These are phyloP conservation scores for Busseola fusca DNA, from an alignment of 2,888 invertebrate genomes.

Conservation along the genomic window DNA sequence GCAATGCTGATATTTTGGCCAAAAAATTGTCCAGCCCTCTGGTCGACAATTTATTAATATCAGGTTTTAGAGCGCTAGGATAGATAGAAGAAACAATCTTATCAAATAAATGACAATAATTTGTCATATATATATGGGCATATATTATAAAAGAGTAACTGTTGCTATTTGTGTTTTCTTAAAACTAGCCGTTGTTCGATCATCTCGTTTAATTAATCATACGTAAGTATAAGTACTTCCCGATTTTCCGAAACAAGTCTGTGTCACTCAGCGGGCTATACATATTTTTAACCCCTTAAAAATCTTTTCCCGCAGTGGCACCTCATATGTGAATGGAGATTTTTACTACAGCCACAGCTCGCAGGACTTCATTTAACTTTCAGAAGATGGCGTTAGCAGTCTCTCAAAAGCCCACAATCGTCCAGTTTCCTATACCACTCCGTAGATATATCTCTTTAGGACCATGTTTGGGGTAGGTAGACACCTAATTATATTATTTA, in stretches of 20 bases:
- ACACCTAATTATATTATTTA: background rate
- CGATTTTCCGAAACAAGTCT: background rate
- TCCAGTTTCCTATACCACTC: background rate
- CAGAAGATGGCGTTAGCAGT: constrained; percentile 32
- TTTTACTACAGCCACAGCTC: background rate
- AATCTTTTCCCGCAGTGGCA: background rate
- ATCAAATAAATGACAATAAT: no score
- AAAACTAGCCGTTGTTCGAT: background rate
- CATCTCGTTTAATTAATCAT: background rate
- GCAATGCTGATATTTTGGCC: no score
- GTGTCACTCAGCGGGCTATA: background rate
- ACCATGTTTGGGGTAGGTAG: background rate
- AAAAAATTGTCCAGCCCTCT: no score
- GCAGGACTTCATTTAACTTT: background rate
- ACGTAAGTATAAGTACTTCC: background rate
- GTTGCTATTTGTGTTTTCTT: background rate
- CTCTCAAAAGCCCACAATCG: background rate
- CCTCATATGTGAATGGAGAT: background rate
- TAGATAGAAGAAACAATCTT: no score
- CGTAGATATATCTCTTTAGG: background rate
- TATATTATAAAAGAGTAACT: background rate
- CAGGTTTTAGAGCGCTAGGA: no score
- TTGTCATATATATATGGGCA: no score
- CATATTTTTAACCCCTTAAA: background rate
- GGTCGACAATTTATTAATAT: no score